Evolutionary conservation across 2,113 vertebrate genomes (phyloP), one percentile per base, ranked within the genome.

Genomic region (Labeo catla): DNA sequence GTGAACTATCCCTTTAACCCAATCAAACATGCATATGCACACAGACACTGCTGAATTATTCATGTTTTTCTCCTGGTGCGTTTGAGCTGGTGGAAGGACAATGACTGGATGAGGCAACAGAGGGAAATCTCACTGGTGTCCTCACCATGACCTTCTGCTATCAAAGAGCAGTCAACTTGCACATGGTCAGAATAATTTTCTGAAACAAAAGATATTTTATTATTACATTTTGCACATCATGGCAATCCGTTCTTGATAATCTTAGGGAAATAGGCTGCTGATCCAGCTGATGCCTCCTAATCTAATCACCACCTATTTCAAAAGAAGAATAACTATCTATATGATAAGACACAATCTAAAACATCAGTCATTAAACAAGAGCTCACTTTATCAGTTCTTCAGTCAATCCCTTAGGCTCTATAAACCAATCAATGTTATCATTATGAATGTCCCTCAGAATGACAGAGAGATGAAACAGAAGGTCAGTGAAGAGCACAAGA

Each of bases 1-100:
- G 12, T 28, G 21, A 47, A 28, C 73, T 28, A 8, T 13, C 45
- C 21, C 72, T 74, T 74, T 74, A 74, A 34, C 57, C 45, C 47
- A 50, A 66, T 50, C 54, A 74, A 76, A 63, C 74, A 80, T 65
- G 59, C 21, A 54, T 68, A 79, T 61, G 52, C 80, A 70, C 52
- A 72, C n/a, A 83, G 8, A 68, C 2, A 0, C 47, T 36, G 45
- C 23, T 84, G 39, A 79, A 79, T 79, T 59, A 59, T 79, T 79
- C 76, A 79, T 79, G 52, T 59, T 79, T 34, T 39, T 79, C 52
- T 78, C 28, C 34, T 61, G 19, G 73, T 76, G 73, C 15, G n/a
- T 76, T 50, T 50, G 73, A 76, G n/a, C 73, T 52, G 57, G 34
- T 59, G 52, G 34, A 43, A 21, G 52, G 57, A 23, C 6, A 61